A percentile compares a stretch with the other conserved stretches of the same genome.
Evolutionary conservation across 1,140 invertebrate species (phyloP).

Genomic region (Oreohelix idahoensis): DNA sequence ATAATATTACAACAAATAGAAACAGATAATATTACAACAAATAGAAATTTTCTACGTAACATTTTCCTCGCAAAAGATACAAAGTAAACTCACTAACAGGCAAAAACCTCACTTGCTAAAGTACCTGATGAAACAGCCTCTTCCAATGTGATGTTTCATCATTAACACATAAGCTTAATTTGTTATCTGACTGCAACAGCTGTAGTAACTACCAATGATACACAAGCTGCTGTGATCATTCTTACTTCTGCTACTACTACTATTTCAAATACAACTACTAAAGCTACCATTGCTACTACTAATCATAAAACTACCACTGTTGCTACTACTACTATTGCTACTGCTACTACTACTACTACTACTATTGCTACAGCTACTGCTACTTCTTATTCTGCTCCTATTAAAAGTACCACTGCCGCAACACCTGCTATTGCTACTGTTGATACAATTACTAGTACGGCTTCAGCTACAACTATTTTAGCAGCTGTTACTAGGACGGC

Average conservation of each 20-base stretch:
- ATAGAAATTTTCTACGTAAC: too few species aligned
- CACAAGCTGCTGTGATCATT: background rate
- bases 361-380: background rate
- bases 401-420: background rate
- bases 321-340: background rate
- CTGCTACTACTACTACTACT: slow-evolving; percentile 6
- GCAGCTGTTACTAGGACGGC: too few species aligned
- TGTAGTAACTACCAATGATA: background rate
- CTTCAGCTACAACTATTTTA: background rate
- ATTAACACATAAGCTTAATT: too few species aligned
- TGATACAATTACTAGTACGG: background rate
- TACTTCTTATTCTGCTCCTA: background rate
- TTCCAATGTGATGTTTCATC: too few species aligned
- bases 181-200: background rate
- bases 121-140: too few species aligned
- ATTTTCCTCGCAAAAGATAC: too few species aligned
- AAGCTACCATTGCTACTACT: background rate
- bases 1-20: too few species aligned
- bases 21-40: too few species aligned
- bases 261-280: background rate
- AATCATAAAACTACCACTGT: background rate
- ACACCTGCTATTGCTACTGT: background rate
- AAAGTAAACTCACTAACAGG: too few species aligned
- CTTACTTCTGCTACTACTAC: background rate
- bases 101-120: too few species aligned